Percentiles rank a stretch among this genome's conserved stretches.
Evolutionary conservation across 37 sponge, comb jelly and placozoan genomes (phyloP).

Genomic region (Bolinopsis microptera): DNA sequence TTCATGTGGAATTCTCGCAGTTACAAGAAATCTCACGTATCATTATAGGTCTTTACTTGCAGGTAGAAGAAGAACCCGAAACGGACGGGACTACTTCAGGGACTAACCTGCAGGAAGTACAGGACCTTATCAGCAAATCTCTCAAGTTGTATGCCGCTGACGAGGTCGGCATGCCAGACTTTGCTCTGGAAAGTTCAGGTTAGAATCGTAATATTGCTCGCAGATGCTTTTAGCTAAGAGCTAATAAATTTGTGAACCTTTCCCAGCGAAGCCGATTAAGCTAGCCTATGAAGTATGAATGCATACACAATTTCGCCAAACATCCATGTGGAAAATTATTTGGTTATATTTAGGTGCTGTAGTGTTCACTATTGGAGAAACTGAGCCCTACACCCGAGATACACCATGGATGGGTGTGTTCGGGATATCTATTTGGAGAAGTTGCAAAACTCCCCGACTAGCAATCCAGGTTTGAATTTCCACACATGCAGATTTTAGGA

Average conservation of each 20-base stretch:
- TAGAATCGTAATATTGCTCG: too few relatives aligned
- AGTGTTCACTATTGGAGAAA: slow-evolving; percentile 56
- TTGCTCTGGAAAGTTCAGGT: slow-evolving; percentile 60
- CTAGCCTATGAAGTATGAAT: too few relatives aligned
- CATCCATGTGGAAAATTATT: too few relatives aligned
- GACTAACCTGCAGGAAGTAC: neutral
- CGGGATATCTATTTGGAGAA: slow-evolving; percentile 62
- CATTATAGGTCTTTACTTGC: neutral
- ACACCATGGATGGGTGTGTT: slow-evolving; percentile 65
- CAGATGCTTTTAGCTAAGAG: too few relatives aligned
- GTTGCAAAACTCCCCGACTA: slow-evolving; percentile 53
- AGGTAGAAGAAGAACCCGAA: neutral
- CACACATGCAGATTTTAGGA: too few relatives aligned
- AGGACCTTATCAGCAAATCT: neutral
- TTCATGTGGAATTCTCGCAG: too few relatives aligned
- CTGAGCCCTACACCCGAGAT: slow-evolving; percentile 59
- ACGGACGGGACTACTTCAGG: neutral
- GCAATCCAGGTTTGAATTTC: slow-evolving; percentile 49
- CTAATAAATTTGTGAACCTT: too few relatives aligned
- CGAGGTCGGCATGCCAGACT: slow-evolving; percentile 57
- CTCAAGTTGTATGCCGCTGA: slow-evolving; percentile 47
- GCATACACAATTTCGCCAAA: too few relatives aligned
- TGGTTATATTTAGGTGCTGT: slow-evolving; percentile 10
- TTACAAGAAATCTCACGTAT: too few relatives aligned
- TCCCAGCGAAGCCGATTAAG: too few relatives aligned